Conservation (phyloP, 2,113 vertebrate genomes). For the Indicator indicator region DNA sequence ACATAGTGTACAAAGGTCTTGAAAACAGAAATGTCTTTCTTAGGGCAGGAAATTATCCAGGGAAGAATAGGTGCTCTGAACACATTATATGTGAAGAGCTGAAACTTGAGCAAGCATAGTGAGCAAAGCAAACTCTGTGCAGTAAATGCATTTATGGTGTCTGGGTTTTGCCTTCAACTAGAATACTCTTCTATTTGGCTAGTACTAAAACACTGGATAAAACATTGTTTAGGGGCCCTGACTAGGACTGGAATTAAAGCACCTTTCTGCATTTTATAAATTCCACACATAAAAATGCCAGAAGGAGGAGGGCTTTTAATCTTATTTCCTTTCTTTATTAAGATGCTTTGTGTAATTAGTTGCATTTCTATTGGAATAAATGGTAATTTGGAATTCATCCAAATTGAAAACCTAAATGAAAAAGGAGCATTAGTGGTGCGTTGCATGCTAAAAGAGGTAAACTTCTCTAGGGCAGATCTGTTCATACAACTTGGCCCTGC, state of each 20-base stretch:
- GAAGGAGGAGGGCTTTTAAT: slow-evolving; percentile 75
- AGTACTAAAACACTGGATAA: not conserved
- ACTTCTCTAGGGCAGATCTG: slow-evolving; percentile 79
- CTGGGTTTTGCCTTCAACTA: not conserved
- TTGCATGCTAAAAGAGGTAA: slow-evolving; percentile 80
- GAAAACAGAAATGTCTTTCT: not conserved
- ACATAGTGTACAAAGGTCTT: not conserved
- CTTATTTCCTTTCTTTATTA: slow-evolving; percentile 78
- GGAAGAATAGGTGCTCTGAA: not conserved
- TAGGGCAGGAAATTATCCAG: not conserved
- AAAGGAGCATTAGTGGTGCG: slow-evolving; percentile 72
- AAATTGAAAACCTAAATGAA: slow-evolving; percentile 83
- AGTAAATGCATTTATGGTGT: not conserved
- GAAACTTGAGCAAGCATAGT: not conserved
- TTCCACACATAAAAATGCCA: slow-evolving; percentile 61
- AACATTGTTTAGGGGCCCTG: not conserved
- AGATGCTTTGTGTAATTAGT: slow-evolving; percentile 80
- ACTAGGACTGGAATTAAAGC: slow-evolving; percentile 35
- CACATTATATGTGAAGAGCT: not conserved
- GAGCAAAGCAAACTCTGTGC: not conserved
- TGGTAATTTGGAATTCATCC: slow-evolving; percentile 84
- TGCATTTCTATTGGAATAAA: slow-evolving; percentile 80
- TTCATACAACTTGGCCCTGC: slow-evolving; percentile 69
- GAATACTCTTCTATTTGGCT: not conserved
- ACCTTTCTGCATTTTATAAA: slow-evolving; percentile 55